phyloP scores from a whole-genome alignment of 2,888 invertebrate genomes.

The Mycogona germanica region DNA sequence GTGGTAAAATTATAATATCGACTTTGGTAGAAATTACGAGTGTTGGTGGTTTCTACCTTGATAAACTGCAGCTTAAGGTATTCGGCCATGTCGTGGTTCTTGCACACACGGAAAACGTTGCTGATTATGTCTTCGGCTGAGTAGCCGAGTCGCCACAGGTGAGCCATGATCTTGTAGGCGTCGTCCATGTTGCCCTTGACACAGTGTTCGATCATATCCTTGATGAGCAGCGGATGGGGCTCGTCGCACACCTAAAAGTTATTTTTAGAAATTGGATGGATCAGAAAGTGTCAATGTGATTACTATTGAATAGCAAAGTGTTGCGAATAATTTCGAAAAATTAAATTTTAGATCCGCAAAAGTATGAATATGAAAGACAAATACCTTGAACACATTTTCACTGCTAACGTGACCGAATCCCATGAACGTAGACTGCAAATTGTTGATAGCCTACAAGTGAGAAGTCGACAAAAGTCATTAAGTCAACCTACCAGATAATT shows the following conservation, averaged over 20 bases:
- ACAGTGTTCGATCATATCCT: conserved; percentile 81
- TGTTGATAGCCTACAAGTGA: conserved; percentile 66
- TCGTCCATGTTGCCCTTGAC: conserved; percentile 64
- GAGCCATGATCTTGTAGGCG: conserved; percentile 74
- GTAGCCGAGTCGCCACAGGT: conserved; percentile 88
- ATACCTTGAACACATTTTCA: conserved; percentile 86
- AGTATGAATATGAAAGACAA: background rate
- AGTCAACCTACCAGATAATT: background rate
- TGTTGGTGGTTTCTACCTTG: conserved; percentile 48
- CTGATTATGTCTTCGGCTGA: conserved; percentile 93
- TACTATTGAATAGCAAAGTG: conserved; percentile 3
- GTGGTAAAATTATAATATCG: too few relatives aligned
- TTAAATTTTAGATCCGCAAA: background rate
- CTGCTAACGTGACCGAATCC: conserved; percentile 84
- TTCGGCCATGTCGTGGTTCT: conserved; percentile 69
- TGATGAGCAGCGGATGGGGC: conserved; percentile 88
- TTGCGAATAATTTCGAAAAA: conserved; percentile 1
- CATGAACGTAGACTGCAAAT: conserved; percentile 87
- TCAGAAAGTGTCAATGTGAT: too few relatives aligned
- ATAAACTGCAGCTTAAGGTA: conserved; percentile 69
- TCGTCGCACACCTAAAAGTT: conserved; percentile 83
- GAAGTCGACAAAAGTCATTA: conserved; percentile 13
- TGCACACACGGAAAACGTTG: conserved; percentile 88
- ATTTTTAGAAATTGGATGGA: too few relatives aligned
- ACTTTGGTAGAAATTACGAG: too few relatives aligned